Percentiles rank a stretch among this genome's conserved stretches.
Conservation (phyloP, 2,888 invertebrate species). For the Cylindroiulus punctatus region DNA sequence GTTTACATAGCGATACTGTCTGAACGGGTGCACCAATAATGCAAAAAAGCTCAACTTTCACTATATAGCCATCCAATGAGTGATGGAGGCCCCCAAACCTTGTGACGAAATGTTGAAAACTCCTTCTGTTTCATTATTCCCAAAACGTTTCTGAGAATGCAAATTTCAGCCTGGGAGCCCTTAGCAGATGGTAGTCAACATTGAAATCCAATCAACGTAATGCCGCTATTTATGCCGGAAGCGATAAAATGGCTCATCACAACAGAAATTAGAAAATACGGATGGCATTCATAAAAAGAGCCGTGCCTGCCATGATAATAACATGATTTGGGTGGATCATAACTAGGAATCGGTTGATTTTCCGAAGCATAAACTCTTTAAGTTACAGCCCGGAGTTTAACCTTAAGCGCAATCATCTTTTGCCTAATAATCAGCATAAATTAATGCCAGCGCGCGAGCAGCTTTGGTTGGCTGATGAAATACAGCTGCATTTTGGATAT, state of each 20-base stretch:
- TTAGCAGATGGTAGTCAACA: not conserved
- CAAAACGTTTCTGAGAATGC: not conserved
- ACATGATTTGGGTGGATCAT: not conserved
- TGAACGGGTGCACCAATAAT: not conserved
- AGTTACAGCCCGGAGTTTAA: slow-evolving; percentile 7
- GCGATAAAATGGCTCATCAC: not conserved
- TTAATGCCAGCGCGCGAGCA: slow-evolving; percentile 16
- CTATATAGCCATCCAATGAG: not conserved
- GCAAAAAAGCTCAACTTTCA: not conserved
- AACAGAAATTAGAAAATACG: slow-evolving; percentile 32
- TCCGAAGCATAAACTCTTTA: slow-evolving; percentile 15
- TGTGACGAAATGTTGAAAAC: no score
- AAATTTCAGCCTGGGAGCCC: not conserved
- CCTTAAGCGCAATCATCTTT: not conserved
- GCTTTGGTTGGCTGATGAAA: not conserved
- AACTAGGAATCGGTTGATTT: not conserved
- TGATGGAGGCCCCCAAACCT: no score
- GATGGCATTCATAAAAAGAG: not conserved
- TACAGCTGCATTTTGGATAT: not conserved
- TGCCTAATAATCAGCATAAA: slow-evolving; percentile 17
- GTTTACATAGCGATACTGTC: not conserved
- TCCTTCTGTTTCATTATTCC: not conserved
- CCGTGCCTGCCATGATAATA: slow-evolving; percentile 11
- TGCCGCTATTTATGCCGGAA: no score
- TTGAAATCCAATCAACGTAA: not conserved